Evolutionary conservation across 2,888 invertebrate genomes (phyloP), one percentile per base, ranked within the genome.

Genomic region (Nomada lathburiana): DNA sequence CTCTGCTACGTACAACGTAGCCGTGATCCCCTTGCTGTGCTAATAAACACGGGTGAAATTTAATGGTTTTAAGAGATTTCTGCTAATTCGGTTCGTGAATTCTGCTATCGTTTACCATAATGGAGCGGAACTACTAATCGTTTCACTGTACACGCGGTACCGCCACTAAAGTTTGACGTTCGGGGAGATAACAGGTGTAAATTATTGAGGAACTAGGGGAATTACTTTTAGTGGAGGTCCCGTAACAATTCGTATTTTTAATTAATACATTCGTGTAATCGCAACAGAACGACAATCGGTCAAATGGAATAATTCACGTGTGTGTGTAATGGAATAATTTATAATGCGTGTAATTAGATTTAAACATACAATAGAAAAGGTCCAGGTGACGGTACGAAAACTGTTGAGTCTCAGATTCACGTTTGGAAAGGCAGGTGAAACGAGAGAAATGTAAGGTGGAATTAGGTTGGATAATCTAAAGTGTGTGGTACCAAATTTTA

Each of bases 111-210:
- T 60, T 86, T 82, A 75, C 80, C 80, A 84, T 84, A 87, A 85
- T 87, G 82, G 76, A 53, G 26, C 57, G 74, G 57, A 73, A 86
- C 80, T 86, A 86, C 84, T 86, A 86, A 86, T 84, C 79, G 73
- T 57, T 50, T 20, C 64, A 62, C n/a, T 44, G 67, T 57, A 65
- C 80, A 71, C 26, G 50, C 57, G 74, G n/a, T 65, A 10, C 23
- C 29, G 18, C 29, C 44, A 13, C 10, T 18, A 29, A 62, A 55
- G 26, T 82, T 80, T 60, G 52, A 68, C 62, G 82, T 79, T 76
- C 70, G 26, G 3, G 52, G 11, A 53, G 78, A 74, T 74, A 74
- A 67, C 52, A 20, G 23, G 55, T 57, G 53, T 65, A 71, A 75
- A 75, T 82, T 79, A 75, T 75, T 9, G 44, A 71, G 20, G 23